Conservation (phyloP, 2,888 invertebrate genomes). For the Caenorhabditis parvicauda region DNA sequence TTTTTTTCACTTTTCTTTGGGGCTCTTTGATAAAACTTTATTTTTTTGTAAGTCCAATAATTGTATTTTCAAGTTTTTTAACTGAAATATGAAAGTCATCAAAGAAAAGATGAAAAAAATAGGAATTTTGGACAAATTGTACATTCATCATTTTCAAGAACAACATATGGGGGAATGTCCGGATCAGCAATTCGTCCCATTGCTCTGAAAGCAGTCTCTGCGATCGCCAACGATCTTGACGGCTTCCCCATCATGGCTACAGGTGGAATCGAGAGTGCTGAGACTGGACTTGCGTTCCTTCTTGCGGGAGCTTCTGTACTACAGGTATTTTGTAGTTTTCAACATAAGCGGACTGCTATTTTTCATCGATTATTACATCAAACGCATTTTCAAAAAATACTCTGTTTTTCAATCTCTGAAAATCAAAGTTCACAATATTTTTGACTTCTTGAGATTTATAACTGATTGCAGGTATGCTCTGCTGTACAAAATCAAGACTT, state of each 20-base stretch:
- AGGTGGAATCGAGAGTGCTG: constrained; percentile 95
- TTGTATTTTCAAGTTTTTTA: background rate
- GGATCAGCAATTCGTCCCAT: constrained; percentile 81
- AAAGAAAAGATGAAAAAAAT: too few relatives aligned
- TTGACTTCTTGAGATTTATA: background rate
- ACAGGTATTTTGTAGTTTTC: constrained; percentile 76
- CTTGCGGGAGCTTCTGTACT: constrained; percentile 87
- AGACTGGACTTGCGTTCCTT: constrained; percentile 88
- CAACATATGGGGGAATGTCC: constrained; percentile 68
- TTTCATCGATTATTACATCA: background rate
- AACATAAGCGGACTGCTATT: background rate
- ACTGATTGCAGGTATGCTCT: constrained; percentile 83
- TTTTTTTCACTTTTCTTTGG: too few relatives aligned
- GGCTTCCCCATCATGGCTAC: constrained; percentile 90
- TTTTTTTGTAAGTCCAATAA: background rate
- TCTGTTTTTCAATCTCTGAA: background rate
- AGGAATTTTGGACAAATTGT: too few relatives aligned
- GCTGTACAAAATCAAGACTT: constrained; percentile 98
- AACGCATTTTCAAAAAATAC: constrained; percentile 4
- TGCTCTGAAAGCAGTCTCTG: constrained; percentile 82
- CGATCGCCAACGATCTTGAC: constrained; percentile 80
- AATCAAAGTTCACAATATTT: background rate
- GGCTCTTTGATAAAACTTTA: background rate
- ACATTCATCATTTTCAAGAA: constrained; percentile 47
- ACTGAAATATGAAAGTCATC: too few relatives aligned